Evolutionary conservation across 2,888 invertebrate species (phyloP), one percentile per base, ranked within the genome.

Genomic region (Coenonympha glycerion): DNA sequence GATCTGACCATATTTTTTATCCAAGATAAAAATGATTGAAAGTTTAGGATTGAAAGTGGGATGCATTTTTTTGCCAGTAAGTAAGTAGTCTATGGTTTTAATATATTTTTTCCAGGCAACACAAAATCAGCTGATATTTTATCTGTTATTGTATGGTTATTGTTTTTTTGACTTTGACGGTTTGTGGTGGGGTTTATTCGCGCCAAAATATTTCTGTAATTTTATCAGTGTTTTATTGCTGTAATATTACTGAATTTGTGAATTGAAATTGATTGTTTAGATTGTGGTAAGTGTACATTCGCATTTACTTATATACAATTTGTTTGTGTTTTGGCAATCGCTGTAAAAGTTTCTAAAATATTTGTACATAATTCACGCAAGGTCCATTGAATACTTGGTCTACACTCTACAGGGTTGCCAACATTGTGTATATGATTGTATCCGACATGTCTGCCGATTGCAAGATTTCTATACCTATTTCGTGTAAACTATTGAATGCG

Each of bases 391-490:
- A n/a, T n/a, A n/a, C n/a, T n/a, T n/a, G n/a, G n/a, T n/a, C n/a
- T n/a, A n/a, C n/a, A n/a, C n/a, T n/a, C n/a, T n/a, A n/a, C n/a
- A n/a, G n/a, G n/a, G 65, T 58, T 66, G 61, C 68, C 68, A 69
- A 67, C 68, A 30, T 67, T 51, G 13, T 41, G 21, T 44, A 53
- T n/a, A n/a, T n/a, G n/a, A n/a, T n/a, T n/a, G n/a, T 39, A 36
- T 49, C 16, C 47, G 51, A 56, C 51, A 57, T 60, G 60, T 59
- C 60, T 55, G 18, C 37, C 30, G 11, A 1, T 13, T 13, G 13
- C 19, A 21, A 13, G 6, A 9, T 18, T 11, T 28, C 13, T 11
- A 4, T 13, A 19, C 11, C 21, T 31, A 24, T 26, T 48, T 44
- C 21, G 22, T 33, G 8, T 28, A 36, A 28, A 26, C 44, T 50